These are phyloP conservation scores for Hippopotamyrus pictus DNA, from an alignment of 2,797 vertebrate species.

Conservation along the genomic window DNA sequence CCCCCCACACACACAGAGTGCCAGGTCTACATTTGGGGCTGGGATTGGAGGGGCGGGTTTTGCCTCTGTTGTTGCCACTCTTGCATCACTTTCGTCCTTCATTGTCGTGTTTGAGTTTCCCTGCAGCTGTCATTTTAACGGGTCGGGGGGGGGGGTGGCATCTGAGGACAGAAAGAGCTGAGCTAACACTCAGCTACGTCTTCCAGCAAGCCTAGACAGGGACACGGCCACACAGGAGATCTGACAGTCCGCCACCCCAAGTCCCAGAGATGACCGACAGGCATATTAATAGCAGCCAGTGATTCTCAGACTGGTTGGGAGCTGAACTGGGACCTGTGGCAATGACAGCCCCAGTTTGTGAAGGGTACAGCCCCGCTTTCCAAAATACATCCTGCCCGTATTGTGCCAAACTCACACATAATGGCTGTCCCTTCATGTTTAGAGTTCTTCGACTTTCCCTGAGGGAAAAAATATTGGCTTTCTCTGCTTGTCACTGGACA, in stretches of 20 bases:
- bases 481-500: background rate
- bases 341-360: constrained; percentile 19
- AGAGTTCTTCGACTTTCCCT: background rate
- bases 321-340: constrained; percentile 19
- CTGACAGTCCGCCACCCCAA: background rate
- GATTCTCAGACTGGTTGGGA: constrained; percentile 19
- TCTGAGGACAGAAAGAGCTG: background rate
- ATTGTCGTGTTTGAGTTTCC: background rate
- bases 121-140: background rate
- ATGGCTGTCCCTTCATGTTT: background rate
- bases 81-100: background rate
- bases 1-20: background rate
- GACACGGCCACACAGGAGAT: constrained; percentile 6
- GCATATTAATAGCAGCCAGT: constrained; percentile 26
- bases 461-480: background rate
- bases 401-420: background rate
- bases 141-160: no score
- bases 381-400: background rate
- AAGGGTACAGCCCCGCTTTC: background rate
- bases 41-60: background rate
- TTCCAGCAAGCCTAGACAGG: background rate
- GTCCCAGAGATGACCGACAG: constrained; percentile 15
- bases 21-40: background rate
- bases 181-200: background rate
- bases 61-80: background rate